Evolutionary conservation across 1,140 invertebrate genomes (phyloP), one percentile per base, ranked within the genome.

Genomic region (Drosophila repleta): DNA sequence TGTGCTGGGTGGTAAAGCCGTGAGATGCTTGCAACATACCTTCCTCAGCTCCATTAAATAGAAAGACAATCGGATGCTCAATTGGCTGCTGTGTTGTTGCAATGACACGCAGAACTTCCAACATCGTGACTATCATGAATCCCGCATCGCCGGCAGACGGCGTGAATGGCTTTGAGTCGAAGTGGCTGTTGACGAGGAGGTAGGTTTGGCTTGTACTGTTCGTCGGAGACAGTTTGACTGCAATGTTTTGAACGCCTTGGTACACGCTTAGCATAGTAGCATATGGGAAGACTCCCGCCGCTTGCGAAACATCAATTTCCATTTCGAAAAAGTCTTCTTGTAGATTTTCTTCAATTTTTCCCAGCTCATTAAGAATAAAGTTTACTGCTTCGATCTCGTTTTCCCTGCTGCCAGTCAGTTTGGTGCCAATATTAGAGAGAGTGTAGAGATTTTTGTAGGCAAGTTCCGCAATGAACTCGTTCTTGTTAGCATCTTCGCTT

Each of bases 101-200:
- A 1, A 90, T 49, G 4, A 82, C 75, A 1, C 88, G 73, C 39
- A 98, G 90, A 41, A 96, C 94, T 93, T 99, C 98, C 82, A 99
- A 92, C 95, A 98, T 96, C 45, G 98, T 95, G 21, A 96, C 96
- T 93, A 98, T 98, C 74, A 96, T 97, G 37, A 97, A 96, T 61
- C 95, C 95, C 92, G 96, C 95, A 92, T 97, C 96, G 75, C 95
- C 95, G 3, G 95, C 76, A 92, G 93, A 41, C 4, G 13, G 93
- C 73, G 97, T 98, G 78, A 96, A 96, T 41, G 95, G 93, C 81
- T 98, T 96, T 39, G 96, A 95, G 92, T 99, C 98, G 92, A 96
- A 98, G 93, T 99, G 98, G 91, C 97, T 98, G 93, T 99, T 99
- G 46, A 99, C 93, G 51, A 99, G 92, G 57, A 99, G 92, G 88